phyloP scores from a whole-genome alignment of 2,113 vertebrate species.

The Oreochromis spilurus region DNA sequence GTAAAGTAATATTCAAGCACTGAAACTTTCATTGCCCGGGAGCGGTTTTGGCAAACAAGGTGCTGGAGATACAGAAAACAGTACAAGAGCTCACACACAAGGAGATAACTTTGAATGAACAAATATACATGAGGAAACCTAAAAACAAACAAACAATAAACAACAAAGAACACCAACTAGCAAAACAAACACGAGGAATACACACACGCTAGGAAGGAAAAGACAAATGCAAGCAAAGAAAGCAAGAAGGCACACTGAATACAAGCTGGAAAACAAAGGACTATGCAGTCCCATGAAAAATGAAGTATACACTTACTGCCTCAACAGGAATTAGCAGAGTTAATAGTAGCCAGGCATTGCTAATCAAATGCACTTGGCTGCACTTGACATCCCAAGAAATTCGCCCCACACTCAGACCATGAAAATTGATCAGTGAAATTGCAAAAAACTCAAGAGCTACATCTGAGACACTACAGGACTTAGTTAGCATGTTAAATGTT shows the following conservation, averaged over 20 bases:
- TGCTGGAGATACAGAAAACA: background rate
- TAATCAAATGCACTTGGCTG: background rate
- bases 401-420: background rate
- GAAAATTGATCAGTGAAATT: background rate
- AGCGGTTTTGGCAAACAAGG: background rate
- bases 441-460: background rate
- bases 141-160: background rate
- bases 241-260: background rate
- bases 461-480: background rate
- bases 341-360: background rate
- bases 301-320: background rate
- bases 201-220: background rate
- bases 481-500: background rate
- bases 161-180: background rate
- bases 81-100: background rate
- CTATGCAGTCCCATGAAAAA: background rate
- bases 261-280: background rate
- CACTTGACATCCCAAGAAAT: background rate
- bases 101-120: background rate
- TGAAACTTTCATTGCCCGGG: accelerated
- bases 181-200: background rate
- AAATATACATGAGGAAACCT: background rate
- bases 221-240: background rate
- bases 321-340: background rate
- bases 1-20: background rate